A percentile compares a stretch with the other conserved stretches of the same genome.
Evolutionary conservation across 2,888 invertebrate genomes (phyloP).

Genomic region (Laothoe populi): DNA sequence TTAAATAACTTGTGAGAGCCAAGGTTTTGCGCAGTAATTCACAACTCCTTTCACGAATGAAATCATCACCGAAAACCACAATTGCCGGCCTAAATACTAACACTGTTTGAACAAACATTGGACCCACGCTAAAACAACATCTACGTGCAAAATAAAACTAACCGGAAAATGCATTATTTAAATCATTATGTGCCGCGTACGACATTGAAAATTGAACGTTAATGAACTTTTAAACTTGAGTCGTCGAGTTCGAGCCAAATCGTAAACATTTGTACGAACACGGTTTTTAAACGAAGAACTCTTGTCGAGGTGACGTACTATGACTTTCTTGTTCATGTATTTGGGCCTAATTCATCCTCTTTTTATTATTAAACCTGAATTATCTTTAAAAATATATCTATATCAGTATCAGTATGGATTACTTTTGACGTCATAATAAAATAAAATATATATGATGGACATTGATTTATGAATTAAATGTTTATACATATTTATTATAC

Average conservation of each 20-base stretch:
- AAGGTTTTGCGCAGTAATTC: constrained; percentile 45
- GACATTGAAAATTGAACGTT: constrained; percentile 55
- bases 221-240: constrained; percentile 60
- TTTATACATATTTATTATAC: not conserved
- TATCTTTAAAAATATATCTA: no score
- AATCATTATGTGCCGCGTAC: constrained; percentile 40
- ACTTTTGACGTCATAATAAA: no score
- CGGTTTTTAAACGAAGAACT: constrained; percentile 42
- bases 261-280: constrained; percentile 46
- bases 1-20: constrained; percentile 38
- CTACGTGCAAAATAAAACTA: constrained; percentile 36
- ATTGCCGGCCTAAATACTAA: constrained; percentile 43
- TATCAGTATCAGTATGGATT: no score
- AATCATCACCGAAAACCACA: constrained; percentile 48
- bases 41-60: constrained; percentile 52
- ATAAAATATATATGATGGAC: no score
- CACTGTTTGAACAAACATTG: constrained; percentile 42
- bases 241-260: constrained; percentile 38
- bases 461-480: not conserved
- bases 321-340: not conserved
- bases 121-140: constrained; percentile 27
- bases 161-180: constrained; percentile 47
- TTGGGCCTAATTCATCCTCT: constrained; percentile 11
- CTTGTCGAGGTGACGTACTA: constrained; percentile 30
- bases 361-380: no score